Conservation (phyloP, 1,140 invertebrate genomes). For the Daktulosphaira vitifoliae region DNA sequence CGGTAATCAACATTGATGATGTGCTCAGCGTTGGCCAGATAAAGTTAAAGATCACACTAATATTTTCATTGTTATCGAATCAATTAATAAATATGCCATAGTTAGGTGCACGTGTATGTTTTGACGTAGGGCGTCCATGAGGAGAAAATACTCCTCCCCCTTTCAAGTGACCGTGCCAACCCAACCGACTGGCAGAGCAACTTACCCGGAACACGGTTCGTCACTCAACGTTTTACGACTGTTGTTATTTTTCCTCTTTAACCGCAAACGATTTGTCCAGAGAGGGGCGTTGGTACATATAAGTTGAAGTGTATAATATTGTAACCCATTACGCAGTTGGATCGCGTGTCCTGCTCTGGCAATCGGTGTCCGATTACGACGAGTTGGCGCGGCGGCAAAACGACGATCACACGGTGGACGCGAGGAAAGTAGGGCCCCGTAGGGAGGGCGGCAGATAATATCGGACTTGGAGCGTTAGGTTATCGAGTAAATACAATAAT, state of each 20-base stretch:
- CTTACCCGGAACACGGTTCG: constrained; percentile 2
- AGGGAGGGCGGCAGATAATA: background rate
- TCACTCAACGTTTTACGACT: background rate
- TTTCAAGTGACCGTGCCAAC: background rate
- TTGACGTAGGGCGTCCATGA: no score
- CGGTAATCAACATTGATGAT: no score
- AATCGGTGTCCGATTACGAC: constrained; percentile 29
- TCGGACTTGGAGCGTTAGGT: constrained; percentile 16
- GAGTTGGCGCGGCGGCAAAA: background rate
- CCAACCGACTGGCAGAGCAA: background rate
- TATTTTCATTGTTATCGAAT: no score
- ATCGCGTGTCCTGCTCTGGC: constrained; percentile 9
- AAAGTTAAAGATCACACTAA: no score
- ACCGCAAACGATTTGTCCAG: background rate
- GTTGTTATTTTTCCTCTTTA: no score
- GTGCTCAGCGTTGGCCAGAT: no score
- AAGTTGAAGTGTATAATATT: no score
- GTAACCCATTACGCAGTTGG: background rate
- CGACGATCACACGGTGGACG: no score
- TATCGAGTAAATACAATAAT: constrained; percentile 23
- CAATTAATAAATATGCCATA: no score
- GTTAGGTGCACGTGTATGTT: no score
- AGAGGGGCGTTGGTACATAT: background rate
- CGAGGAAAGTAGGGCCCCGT: no score
- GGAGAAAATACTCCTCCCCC: no score